Base-by-base conservation (phyloP, 2,888 invertebrate species). In the Gastrophysa polygoni region DNA sequence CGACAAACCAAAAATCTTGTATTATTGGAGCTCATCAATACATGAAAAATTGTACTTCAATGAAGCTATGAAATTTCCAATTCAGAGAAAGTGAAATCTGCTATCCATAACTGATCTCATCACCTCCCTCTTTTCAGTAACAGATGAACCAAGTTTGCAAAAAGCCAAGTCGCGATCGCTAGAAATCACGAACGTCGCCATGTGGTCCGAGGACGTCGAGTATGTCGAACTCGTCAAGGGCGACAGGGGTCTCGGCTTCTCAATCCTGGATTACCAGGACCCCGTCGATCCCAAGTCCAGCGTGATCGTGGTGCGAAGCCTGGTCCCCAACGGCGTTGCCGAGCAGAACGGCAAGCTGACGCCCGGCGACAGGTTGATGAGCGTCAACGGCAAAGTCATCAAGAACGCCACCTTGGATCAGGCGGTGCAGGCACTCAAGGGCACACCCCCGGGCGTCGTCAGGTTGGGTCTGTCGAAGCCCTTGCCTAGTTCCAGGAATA, bases 281-380 rank as follows among this genome's bases (percentile, higher is more conserved):
- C 98, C 98, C 43, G 86, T 96, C 77, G 97, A 98, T 84, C 89
- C 95, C 59, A 91, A 91, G 75, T 94, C 96, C 76, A 96, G 96
- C 71, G 96, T 98, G 72, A 98, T 98, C 82, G 97, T 98, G 68
- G 95, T 98, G 73, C 88, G 97, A 74, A 97, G 97, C 78, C 86
- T 99, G 70, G 98, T 99, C 59, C 98, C 98, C 29, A 96, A 97
- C 61, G 99, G 99, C 32, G 93, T 95, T n/a, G 99, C 99, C 14
- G 96, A 97, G 83, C 88, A 91, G 70, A 95, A 96, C 78, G 97
- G 97, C 16, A 67, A 61, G 54, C 89, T 99, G 68, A 93, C 95
- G 71, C 98, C 98, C 0, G 99, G 99, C 20, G 98, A 78, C 66
- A 65, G 98, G 16, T 44, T 44, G 18, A 10, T 44, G 75, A 93